Evolutionary conservation across 2,888 invertebrate genomes (phyloP).

Genomic region (Trachelus troglodyta): DNA sequence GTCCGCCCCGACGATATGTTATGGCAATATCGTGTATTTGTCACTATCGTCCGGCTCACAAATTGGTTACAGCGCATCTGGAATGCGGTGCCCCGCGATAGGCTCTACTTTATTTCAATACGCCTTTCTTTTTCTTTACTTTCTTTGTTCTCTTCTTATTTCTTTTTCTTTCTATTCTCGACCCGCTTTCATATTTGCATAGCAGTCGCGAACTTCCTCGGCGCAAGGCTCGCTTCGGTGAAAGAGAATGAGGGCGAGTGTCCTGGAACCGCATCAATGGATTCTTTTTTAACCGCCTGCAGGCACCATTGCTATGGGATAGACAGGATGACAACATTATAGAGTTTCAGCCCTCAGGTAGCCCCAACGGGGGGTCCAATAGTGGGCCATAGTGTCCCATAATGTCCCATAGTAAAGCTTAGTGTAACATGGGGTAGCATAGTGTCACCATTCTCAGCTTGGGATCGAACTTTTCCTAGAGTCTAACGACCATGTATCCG

Average conservation of each 20-base stretch:
- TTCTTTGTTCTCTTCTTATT: neutral
- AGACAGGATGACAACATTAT: constrained; percentile 40
- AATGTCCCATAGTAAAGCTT: constrained; percentile 14
- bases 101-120: no score
- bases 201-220: constrained; percentile 23
- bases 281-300: constrained; percentile 17
- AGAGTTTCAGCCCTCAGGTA: constrained; percentile 10
- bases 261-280: no score
- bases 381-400: constrained; percentile 20
- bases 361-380: constrained; percentile 24
- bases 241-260: neutral
- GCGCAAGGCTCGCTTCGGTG: neutral
- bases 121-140: neutral
- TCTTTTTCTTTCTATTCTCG: neutral
- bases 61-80: constrained; percentile 58
- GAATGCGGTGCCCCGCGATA: constrained; percentile 37
- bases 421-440: neutral
- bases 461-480: constrained; percentile 23
- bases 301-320: constrained; percentile 27
- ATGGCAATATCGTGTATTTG: constrained; percentile 60
- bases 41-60: constrained; percentile 57
- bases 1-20: constrained; percentile 52
- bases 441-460: constrained; percentile 15
- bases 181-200: constrained; percentile 28
- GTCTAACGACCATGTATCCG: constrained; percentile 51